phyloP scores from a whole-genome alignment of 1,140 invertebrate genomes.

The Neodiprion pinetum region DNA sequence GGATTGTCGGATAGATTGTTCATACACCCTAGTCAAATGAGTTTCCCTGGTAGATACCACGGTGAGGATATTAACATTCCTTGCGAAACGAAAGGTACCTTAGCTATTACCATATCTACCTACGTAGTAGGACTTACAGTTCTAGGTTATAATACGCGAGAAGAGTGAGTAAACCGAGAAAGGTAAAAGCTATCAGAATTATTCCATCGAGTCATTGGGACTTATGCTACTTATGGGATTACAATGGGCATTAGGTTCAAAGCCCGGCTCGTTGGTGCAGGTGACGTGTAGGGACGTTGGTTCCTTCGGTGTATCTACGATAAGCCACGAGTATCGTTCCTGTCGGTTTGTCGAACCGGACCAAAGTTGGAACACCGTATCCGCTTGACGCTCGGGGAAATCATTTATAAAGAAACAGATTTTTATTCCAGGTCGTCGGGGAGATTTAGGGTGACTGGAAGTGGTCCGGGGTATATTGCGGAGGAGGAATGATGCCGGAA shows the following conservation, averaged over 20 bases:
- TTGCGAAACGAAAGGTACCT: not conserved
- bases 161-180: not conserved
- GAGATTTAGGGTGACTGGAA: not conserved
- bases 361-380: too few relatives aligned
- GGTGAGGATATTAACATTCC: not conserved
- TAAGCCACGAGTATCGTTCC: not conserved
- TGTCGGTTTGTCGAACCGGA: not conserved
- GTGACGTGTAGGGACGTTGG: not conserved
- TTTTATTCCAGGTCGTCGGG: too few relatives aligned
- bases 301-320: not conserved
- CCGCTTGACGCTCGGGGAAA: not conserved
- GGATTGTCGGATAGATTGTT: too few relatives aligned
- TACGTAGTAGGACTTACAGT: not conserved
- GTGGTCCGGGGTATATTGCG: not conserved
- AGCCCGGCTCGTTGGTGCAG: not conserved
- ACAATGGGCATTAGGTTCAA: conserved; percentile 23
- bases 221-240: conserved; percentile 58
- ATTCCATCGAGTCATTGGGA: conserved; percentile 53
- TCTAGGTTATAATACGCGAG: not conserved
- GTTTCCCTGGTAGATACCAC: too few relatives aligned
- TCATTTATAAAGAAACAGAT: too few relatives aligned
- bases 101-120: not conserved
- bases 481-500: not conserved
- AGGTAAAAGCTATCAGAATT: conserved; percentile 45
- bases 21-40: too few relatives aligned